A percentile compares a stretch with the other conserved stretches of the same genome.
phyloP scores from a whole-genome alignment of 2,888 invertebrate genomes.

The Macroteleia sp. region DNA sequence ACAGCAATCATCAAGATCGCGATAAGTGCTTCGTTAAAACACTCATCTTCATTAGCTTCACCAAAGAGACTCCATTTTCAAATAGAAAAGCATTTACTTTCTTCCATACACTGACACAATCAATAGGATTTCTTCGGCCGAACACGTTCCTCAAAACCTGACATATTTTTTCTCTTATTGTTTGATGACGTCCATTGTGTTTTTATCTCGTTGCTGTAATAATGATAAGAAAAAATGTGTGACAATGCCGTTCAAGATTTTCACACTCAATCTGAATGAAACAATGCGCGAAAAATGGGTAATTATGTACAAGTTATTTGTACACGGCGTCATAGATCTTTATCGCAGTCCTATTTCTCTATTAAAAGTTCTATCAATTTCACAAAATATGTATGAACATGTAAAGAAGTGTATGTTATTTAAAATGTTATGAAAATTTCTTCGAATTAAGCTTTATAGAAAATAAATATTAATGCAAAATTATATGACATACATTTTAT shows the following conservation, averaged over 20 bases:
- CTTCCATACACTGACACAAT: conserved; percentile 6
- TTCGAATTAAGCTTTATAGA: no score
- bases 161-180: conserved; percentile 13
- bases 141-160: conserved; percentile 34
- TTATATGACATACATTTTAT: no score
- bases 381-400: no score
- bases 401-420: no score
- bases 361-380: no score
- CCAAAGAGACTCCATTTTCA: conserved; percentile 45
- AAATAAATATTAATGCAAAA: no score
- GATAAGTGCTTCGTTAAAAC: conserved; percentile 60
- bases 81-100: conserved; percentile 46
- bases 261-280: conserved; percentile 48
- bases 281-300: conserved; percentile 48
- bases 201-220: conserved; percentile 38
- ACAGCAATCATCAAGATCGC: conserved; percentile 52
- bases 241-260: conserved; percentile 47
- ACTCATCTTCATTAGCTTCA: conserved; percentile 61
- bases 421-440: no score
- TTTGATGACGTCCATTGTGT: conserved; percentile 41
- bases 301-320: conserved; percentile 53
- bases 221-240: conserved; percentile 38
- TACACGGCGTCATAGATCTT: conserved; percentile 23
- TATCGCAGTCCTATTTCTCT: conserved; percentile 35
- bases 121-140: conserved; percentile 12